phyloP scores from a whole-genome alignment of 2,797 vertebrate species.

The Rhabdophis nuchalis region DNA sequence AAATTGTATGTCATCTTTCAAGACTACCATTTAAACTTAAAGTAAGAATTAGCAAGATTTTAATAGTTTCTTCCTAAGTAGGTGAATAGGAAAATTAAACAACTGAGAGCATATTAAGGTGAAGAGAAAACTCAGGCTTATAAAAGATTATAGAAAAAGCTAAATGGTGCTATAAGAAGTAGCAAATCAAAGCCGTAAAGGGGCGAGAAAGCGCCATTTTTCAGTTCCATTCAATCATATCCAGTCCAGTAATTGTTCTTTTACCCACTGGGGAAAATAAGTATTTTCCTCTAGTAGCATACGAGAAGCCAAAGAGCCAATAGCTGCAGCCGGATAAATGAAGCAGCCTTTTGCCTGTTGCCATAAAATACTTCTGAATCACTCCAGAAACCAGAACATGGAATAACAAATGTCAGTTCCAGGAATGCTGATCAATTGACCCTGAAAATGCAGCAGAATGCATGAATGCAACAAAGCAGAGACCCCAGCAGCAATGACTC shows the following conservation, averaged over 20 bases:
- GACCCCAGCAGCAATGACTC: not conserved
- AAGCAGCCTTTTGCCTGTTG: not conserved
- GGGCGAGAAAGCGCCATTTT: not conserved
- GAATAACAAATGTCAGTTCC: not conserved
- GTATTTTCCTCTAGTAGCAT: not conserved
- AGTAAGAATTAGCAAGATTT: not conserved
- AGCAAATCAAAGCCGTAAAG: not conserved
- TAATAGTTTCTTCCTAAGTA: not conserved
- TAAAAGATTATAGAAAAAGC: not conserved
- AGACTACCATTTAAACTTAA: slow-evolving; percentile 10
- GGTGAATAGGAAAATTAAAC: not conserved
- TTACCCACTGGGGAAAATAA: not conserved
- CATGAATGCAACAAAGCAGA: not conserved
- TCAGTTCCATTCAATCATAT: not conserved
- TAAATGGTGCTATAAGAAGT: not conserved
- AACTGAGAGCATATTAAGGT: not conserved
- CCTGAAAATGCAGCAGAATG: not conserved
- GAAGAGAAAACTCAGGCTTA: not conserved
- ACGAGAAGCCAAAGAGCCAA: not conserved
- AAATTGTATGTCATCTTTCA: not conserved
- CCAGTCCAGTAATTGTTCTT: not conserved
- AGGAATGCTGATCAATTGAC: not conserved
- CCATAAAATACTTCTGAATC: not conserved
- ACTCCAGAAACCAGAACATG: not conserved
- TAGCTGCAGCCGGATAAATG: not conserved